phyloP scores from a whole-genome alignment of 1,140 invertebrate species.

The Meloidogyne chitwoodi region DNA sequence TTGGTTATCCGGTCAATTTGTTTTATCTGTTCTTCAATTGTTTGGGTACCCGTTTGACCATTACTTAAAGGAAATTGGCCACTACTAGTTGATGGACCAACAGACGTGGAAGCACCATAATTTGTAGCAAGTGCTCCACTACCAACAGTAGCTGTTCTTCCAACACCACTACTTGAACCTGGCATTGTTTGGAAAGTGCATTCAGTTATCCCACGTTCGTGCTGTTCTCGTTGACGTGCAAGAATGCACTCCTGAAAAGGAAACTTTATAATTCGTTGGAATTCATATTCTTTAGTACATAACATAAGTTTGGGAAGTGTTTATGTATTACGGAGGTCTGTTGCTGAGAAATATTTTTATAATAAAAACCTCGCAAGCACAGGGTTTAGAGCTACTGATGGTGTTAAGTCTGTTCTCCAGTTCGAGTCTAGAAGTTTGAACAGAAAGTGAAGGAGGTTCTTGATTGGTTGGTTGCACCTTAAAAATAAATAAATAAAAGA shows the following conservation, averaged over 20 bases:
- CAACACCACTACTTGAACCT: neutral
- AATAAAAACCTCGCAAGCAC: neutral
- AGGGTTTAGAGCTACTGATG: neutral
- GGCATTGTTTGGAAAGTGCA: neutral
- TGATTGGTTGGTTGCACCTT: neutral
- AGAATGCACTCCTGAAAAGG: conserved; percentile 9
- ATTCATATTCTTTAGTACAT: no score
- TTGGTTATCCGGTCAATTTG: conserved; percentile 29
- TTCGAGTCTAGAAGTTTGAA: neutral
- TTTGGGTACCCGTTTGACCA: conserved; percentile 7
- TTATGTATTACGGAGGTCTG: no score
- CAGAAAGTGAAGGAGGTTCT: neutral
- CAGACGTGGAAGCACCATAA: conserved; percentile 10
- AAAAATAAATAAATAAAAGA: neutral
- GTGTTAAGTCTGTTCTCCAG: conserved; percentile 17
- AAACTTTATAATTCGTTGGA: no score
- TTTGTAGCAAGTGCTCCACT: neutral
- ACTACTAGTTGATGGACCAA: conserved; percentile 7
- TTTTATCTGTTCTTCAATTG: conserved; percentile 33
- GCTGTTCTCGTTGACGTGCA: neutral
- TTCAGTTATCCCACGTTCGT: neutral
- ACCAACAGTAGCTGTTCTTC: neutral
- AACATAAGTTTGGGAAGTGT: no score
- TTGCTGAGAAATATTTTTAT: no score
- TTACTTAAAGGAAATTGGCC: neutral